phyloP scores from a whole-genome alignment of 2,113 vertebrate genomes.

The Manacus vitellinus region DNA sequence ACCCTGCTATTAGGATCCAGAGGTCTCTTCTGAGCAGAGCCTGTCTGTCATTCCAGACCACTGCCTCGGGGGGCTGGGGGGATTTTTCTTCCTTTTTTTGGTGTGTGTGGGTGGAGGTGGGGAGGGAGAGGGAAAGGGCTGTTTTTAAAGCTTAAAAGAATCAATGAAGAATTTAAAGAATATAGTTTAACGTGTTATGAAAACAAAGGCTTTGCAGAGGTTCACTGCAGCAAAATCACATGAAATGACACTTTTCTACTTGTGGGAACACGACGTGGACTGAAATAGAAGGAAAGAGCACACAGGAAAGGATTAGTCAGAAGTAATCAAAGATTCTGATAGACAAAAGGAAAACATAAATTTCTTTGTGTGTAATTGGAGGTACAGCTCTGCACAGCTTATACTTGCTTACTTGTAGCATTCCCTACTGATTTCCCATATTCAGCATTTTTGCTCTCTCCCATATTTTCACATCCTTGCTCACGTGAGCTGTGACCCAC shows the following conservation, averaged over 20 bases:
- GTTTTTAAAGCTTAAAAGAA: constrained; percentile 52
- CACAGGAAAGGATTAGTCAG: background rate
- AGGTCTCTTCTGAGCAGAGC: background rate
- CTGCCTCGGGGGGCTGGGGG: background rate
- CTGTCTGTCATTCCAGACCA: constrained; percentile 25
- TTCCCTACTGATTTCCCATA: fast-evolving
- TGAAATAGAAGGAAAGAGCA: background rate
- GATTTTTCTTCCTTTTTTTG: background rate
- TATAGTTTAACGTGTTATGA: constrained; percentile 37
- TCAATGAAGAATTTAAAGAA: constrained; percentile 55
- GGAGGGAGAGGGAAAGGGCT: background rate
- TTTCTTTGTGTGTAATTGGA: background rate
- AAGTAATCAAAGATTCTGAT: background rate
- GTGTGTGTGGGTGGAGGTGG: background rate
- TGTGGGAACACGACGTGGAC: background rate
- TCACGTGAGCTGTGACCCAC: fast-evolving
- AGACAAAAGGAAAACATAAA: background rate
- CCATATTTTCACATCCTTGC: background rate
- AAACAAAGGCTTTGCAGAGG: constrained; percentile 51
- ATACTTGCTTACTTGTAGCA: background rate
- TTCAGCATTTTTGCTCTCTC: background rate
- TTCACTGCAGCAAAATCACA: constrained; percentile 23
- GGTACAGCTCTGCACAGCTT: background rate
- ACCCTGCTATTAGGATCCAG: background rate
- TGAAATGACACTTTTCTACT: background rate